phyloP scores from a whole-genome alignment of 1,140 invertebrate genomes.

The Heliconius hewitsoni region DNA sequence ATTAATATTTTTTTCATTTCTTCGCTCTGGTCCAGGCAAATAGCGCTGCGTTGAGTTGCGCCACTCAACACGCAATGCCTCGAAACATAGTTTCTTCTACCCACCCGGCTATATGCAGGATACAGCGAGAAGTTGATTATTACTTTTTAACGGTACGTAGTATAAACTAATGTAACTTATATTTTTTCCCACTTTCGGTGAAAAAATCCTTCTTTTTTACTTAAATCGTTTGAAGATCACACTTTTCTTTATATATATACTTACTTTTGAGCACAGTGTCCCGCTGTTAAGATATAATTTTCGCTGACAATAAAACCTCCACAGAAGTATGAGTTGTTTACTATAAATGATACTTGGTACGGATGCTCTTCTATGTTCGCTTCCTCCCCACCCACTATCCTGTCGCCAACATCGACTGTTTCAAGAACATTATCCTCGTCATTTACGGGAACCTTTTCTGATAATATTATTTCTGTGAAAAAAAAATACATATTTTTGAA shows the following conservation, averaged over 20 bases:
- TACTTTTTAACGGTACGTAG: too few species aligned
- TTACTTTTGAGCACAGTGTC: constrained; percentile 83
- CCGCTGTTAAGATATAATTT: constrained; percentile 84
- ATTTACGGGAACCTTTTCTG: constrained; percentile 40
- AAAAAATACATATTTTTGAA: neutral
- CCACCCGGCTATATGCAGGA: too few species aligned
- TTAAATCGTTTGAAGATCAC: too few species aligned
- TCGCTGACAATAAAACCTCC: constrained; percentile 84
- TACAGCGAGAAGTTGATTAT: too few species aligned
- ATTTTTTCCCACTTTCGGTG: too few species aligned
- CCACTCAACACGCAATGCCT: neutral
- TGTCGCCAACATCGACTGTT: constrained; percentile 50
- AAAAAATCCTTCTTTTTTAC: too few species aligned
- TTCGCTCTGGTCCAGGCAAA: neutral
- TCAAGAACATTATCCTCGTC: constrained; percentile 18
- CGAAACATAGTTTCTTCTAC: neutral
- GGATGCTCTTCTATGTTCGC: constrained; percentile 83
- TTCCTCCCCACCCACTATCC: constrained; percentile 84
- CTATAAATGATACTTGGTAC: constrained; percentile 82
- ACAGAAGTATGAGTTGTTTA: constrained; percentile 81
- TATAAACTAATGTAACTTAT: too few species aligned
- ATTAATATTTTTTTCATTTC: neutral
- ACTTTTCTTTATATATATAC: constrained; percentile 20
- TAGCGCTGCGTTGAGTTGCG: neutral
- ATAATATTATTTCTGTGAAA: constrained; percentile 48